These are phyloP conservation scores for Euplexia lucipara DNA, from an alignment of 2,888 invertebrate genomes.

Conservation along the genomic window DNA sequence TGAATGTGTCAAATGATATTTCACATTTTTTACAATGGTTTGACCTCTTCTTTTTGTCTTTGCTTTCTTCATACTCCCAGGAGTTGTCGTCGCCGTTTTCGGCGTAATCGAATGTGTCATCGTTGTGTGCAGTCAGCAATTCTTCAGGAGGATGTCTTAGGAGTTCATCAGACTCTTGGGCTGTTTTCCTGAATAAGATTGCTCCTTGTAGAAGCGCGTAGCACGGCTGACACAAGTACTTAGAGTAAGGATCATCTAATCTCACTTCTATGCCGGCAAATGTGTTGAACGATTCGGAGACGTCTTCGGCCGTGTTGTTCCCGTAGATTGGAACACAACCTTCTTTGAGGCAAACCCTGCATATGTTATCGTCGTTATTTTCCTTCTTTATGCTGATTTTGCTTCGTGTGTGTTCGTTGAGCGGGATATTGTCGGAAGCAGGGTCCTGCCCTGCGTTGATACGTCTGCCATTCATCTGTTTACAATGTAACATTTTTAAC, in stretches of 20 bases:
- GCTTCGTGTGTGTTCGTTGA: conserved; percentile 12
- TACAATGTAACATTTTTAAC: conserved; percentile 79
- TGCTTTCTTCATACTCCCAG: conserved; percentile 53
- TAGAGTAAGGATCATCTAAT: conserved; percentile 77
- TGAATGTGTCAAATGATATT: conserved; percentile 74
- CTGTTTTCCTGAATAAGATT: conserved; percentile 82
- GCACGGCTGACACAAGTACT: conserved; percentile 80
- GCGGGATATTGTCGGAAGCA: conserved; percentile 24
- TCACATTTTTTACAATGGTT: conserved; percentile 79
- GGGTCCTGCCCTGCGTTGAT: conserved; percentile 18
- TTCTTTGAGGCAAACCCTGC: conserved; percentile 83
- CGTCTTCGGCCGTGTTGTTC: conserved; percentile 63
- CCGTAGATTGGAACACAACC: conserved; percentile 81
- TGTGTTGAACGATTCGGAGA: conserved; percentile 72
- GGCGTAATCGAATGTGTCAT: conserved; percentile 45
- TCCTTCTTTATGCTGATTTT: conserved; percentile 55
- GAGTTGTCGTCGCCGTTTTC: conserved; percentile 51
- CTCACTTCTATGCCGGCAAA: conserved; percentile 77
- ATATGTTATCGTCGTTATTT: conserved; percentile 62
- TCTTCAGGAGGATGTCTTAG: conserved; percentile 69
- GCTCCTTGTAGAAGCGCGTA: conserved; percentile 79
- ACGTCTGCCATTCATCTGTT: conserved; percentile 51
- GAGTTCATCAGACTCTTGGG: conserved; percentile 76
- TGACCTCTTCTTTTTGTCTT: conserved; percentile 50
- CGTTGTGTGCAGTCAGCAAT: conserved; percentile 41